Evolutionary conservation across 2,888 invertebrate species (phyloP), one percentile per base, ranked within the genome.

Genomic region (Protula sp.): DNA sequence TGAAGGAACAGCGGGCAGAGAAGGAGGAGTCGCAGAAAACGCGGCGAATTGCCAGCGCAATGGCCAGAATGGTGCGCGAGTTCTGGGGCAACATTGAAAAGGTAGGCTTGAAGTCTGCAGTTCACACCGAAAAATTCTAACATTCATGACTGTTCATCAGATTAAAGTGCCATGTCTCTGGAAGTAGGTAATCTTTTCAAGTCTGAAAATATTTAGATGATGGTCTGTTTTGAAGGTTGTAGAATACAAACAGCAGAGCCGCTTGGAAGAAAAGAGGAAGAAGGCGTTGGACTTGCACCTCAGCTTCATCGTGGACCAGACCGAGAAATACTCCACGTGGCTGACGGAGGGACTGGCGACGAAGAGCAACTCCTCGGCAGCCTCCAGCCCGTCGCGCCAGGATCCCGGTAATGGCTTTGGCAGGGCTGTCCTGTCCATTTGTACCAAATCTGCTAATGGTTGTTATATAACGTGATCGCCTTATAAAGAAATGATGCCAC

Each of bases 81-180:
- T 99, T 99, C 82, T 99, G 99, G 98, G 84, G 87, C 2, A 94
- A 94, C 81, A 94, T 95, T 9, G 94, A 97, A 82, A 98, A 97
- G 85, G 88, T 89, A 64, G 57, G 57, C 59, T n/a, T n/a, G n/a
- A n/a, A n/a, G n/a, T 53, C 14, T 47, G n/a, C n/a, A n/a, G n/a
- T n/a, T n/a, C n/a, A n/a, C n/a, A n/a, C n/a, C n/a, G n/a, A n/a
- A n/a, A n/a, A n/a, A n/a, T n/a, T n/a, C n/a, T n/a, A n/a, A n/a
- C n/a, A n/a, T n/a, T n/a, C n/a, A n/a, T n/a, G n/a, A n/a, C n/a
- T n/a, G n/a, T n/a, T n/a, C n/a, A n/a, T n/a, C n/a, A n/a, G n/a
- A n/a, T n/a, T n/a, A n/a, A n/a, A n/a, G n/a, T n/a, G n/a, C n/a
- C n/a, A n/a, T n/a, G n/a, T n/a, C n/a, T n/a, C n/a, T n/a, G n/a